These are phyloP conservation scores for Vanessa tameamea DNA, from an alignment of 1,140 invertebrate species.

Conservation along the genomic window DNA sequence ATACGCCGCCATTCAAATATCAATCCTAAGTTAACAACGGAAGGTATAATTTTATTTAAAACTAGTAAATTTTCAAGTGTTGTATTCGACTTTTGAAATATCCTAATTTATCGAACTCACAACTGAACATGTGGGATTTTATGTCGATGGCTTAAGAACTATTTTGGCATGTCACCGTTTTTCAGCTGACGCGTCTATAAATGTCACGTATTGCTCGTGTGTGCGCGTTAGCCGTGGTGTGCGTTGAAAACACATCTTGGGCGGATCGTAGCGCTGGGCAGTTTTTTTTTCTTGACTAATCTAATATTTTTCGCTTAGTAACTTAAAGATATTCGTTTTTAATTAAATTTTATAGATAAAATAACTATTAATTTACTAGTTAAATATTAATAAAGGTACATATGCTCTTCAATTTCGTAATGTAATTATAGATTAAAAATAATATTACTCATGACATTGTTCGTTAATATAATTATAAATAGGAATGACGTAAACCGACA, in stretches of 20 bases:
- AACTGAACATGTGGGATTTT: conserved; percentile 44
- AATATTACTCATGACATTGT: neutral
- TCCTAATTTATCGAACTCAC: conserved; percentile 66
- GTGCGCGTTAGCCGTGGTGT: conserved; percentile 55
- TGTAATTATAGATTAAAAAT: conserved; percentile 5
- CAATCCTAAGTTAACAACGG: conserved; percentile 26
- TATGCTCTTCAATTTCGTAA: neutral
- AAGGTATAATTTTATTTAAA: conserved; percentile 37
- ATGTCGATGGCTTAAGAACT: conserved; percentile 36
- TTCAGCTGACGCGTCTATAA: conserved; percentile 77
- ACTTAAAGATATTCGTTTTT: conserved; percentile 10
- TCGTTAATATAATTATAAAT: neutral
- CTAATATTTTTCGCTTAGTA: conserved; percentile 45
- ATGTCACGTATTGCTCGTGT: conserved; percentile 60
- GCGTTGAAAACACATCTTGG: conserved; percentile 73
- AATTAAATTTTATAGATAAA: neutral
- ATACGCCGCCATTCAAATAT: conserved; percentile 35
- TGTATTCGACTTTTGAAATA: conserved; percentile 77
- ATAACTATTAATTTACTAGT: neutral
- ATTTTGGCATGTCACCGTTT: conserved; percentile 45
- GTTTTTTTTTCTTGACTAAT: conserved; percentile 61
- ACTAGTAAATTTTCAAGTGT: conserved; percentile 52
- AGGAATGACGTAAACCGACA: neutral
- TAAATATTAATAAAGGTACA: neutral
- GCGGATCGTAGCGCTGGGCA: conserved; percentile 64